phyloP scores from a whole-genome alignment of 2,888 invertebrate genomes.

The Gymnoscelis rufifasciata region DNA sequence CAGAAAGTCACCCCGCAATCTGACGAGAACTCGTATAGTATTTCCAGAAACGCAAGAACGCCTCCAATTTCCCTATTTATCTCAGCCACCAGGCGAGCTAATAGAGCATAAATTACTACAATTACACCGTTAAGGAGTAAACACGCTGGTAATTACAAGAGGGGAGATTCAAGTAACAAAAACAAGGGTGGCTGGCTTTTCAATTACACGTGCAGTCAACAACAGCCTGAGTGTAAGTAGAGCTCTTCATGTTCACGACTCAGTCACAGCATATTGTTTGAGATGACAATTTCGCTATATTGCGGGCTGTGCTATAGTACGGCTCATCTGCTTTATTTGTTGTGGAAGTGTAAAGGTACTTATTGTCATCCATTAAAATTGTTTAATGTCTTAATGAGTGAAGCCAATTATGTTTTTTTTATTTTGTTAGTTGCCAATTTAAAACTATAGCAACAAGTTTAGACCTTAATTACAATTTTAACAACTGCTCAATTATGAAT shows the following conservation, averaged over 20 bases:
- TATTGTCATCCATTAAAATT: too few species aligned
- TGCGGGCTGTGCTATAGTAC: background rate
- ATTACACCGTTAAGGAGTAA: slow-evolving; percentile 26
- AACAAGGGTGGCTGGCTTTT: slow-evolving; percentile 20
- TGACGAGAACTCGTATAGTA: background rate
- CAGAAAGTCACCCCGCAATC: background rate
- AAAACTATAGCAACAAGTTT: too few species aligned
- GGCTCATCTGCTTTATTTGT: background rate
- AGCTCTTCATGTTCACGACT: slow-evolving; percentile 6
- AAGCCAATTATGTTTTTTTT: too few species aligned
- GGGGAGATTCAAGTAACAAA: slow-evolving; percentile 21
- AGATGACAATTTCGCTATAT: too few species aligned
- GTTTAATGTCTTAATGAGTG: too few species aligned
- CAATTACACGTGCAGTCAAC: slow-evolving; percentile 26
- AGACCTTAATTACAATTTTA: too few species aligned
- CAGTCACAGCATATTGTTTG: background rate
- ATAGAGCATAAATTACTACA: slow-evolving; percentile 26
- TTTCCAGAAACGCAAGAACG: slow-evolving; percentile 6
- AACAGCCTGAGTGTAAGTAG: slow-evolving; percentile 10
- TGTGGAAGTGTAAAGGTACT: too few species aligned
- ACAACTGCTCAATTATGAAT: too few species aligned
- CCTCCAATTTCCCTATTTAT: slow-evolving; percentile 9
- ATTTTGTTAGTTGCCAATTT: too few species aligned
- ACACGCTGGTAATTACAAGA: slow-evolving; percentile 25
- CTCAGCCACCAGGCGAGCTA: slow-evolving; percentile 19